A percentile compares a stretch with the other conserved stretches of the same genome.
Evolutionary conservation across 2,113 vertebrate species (phyloP).

Genomic region (Anoura caudifer): DNA sequence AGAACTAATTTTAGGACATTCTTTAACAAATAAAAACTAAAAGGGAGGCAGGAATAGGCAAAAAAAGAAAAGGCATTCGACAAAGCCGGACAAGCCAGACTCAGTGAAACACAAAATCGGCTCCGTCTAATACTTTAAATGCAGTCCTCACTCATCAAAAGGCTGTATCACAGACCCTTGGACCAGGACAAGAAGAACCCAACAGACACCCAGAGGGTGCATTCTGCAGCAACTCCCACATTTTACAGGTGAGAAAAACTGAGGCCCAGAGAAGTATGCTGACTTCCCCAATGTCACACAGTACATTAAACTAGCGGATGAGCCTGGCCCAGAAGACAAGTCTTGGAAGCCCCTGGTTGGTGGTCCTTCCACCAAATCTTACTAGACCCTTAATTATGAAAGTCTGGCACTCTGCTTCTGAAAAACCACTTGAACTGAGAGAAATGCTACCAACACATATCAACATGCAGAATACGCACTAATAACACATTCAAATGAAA

Average conservation of each 20-base stretch:
- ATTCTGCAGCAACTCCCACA: not conserved
- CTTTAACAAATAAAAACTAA: conserved; percentile 9
- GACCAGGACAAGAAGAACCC: not conserved
- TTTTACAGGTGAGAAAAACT: conserved; percentile 19
- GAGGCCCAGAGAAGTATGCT: not conserved
- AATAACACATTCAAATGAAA: conserved; percentile 8
- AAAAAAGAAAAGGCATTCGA: not conserved
- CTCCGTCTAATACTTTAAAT: not conserved
- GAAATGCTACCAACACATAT: not conserved
- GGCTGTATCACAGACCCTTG: not conserved
- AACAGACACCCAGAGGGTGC: not conserved
- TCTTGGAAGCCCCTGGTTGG: not conserved
- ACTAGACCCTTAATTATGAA: not conserved
- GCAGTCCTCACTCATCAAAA: not conserved
- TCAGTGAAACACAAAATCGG: not conserved
- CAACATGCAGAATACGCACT: not conserved
- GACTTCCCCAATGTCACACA: not conserved
- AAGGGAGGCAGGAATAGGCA: not conserved
- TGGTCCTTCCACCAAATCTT: not conserved
- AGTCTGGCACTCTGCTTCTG: not conserved
- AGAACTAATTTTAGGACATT: not conserved
- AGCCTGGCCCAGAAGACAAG: not conserved
- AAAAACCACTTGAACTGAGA: not conserved
- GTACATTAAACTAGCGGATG: not conserved
- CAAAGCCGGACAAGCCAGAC: not conserved